Percentiles rank a stretch among this genome's conserved stretches.
phyloP scores from a whole-genome alignment of 2,113 vertebrate genomes.

The Catharus minimus region DNA sequence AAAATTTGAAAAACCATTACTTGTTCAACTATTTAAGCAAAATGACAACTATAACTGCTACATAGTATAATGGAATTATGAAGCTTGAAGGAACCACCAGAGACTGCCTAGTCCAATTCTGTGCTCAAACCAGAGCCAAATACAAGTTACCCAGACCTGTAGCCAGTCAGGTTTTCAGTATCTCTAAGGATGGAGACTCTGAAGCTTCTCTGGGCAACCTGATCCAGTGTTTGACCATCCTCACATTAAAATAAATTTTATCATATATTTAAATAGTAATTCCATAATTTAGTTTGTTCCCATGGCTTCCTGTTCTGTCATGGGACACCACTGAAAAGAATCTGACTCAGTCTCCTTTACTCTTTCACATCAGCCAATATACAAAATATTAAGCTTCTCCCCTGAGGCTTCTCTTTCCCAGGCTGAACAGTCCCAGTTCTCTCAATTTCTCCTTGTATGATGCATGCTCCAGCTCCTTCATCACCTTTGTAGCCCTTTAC shows the following conservation, averaged over 20 bases:
- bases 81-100: neutral
- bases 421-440: neutral
- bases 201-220: neutral
- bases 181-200: neutral
- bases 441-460: neutral
- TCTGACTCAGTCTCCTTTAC: neutral
- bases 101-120: neutral
- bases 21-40: neutral
- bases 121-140: neutral
- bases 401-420: neutral
- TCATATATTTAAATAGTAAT: neutral
- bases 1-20: neutral
- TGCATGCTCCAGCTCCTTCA: neutral
- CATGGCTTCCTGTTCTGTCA: neutral
- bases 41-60: neutral
- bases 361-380: neutral
- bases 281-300: neutral
- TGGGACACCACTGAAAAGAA: neutral
- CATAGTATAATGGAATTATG: neutral
- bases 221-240: neutral
- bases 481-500: neutral
- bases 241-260: neutral
- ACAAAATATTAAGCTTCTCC: neutral
- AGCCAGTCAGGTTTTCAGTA: neutral
- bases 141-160: neutral